These are phyloP conservation scores for Holcopasites calliopsidis DNA, from an alignment of 1,140 invertebrate genomes.

Conservation along the genomic window DNA sequence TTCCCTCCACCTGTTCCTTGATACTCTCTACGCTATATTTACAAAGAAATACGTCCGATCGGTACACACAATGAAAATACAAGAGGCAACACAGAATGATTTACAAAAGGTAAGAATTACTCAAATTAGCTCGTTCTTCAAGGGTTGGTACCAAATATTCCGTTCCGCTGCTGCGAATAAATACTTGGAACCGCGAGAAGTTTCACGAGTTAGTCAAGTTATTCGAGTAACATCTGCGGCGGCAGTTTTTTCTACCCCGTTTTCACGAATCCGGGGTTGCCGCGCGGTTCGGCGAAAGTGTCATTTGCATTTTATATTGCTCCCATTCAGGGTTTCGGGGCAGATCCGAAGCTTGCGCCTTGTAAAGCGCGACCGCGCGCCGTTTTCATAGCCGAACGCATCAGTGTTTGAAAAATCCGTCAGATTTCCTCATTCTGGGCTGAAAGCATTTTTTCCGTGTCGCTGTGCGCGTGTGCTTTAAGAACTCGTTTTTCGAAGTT, in stretches of 20 bases:
- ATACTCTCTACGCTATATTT: conserved; percentile 13
- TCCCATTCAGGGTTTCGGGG: conserved; percentile 25
- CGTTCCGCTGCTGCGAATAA: not conserved
- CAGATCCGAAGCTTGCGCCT: not conserved
- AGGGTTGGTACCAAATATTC: not conserved
- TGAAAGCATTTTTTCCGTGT: not conserved
- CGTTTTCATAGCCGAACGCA: conserved; percentile 7
- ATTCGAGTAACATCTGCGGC: conserved; percentile 29
- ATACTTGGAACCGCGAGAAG: not conserved
- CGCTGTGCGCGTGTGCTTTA: not conserved
- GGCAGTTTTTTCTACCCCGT: conserved; percentile 4
- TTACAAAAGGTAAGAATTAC: not conserved
- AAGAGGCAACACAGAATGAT: too few species aligned
- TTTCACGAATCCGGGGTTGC: conserved; percentile 14
- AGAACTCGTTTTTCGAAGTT: not conserved
- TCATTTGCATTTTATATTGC: conserved; percentile 49
- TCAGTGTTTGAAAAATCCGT: conserved; percentile 17
- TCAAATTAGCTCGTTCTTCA: not conserved
- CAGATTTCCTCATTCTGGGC: not conserved
- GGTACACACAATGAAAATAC: not conserved
- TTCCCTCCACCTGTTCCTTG: conserved; percentile 52
- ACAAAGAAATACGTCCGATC: too few species aligned
- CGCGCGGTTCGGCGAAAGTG: conserved; percentile 13
- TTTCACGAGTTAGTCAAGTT: conserved; percentile 7
- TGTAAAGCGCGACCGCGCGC: not conserved